Conservation (phyloP, 2,888 invertebrate species). For the Apamea epomidion region DNA sequence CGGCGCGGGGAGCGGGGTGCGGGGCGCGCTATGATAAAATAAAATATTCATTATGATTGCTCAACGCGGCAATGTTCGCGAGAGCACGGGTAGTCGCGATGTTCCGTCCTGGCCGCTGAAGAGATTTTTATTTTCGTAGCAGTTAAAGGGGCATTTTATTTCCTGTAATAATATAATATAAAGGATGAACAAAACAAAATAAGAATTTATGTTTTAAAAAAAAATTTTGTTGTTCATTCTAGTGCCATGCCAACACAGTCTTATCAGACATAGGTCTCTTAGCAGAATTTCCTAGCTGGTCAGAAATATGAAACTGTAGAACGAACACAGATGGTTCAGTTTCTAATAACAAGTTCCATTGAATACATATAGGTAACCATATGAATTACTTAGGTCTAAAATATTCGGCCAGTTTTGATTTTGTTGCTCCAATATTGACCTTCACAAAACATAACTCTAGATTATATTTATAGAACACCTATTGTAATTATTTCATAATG, state of each 20-base stretch:
- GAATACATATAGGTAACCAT: no score
- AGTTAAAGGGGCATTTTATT: neutral
- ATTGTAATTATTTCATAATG: neutral
- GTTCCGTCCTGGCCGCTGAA: constrained; percentile 72
- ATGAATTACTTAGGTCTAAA: no score
- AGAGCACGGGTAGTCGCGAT: constrained; percentile 72
- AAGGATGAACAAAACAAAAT: no score
- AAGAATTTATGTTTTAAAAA: no score
- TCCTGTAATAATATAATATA: no score
- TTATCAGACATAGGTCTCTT: neutral
- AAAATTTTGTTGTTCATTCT: no score
- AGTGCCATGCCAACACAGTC: no score
- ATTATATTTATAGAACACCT: no score
- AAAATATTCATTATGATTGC: constrained; percentile 91
- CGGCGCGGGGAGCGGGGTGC: constrained; percentile 63
- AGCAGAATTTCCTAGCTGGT: neutral
- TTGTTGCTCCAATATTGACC: neutral
- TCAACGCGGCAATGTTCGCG: constrained; percentile 86
- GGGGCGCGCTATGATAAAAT: constrained; percentile 87
- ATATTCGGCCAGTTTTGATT: neutral
- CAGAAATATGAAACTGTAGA: neutral
- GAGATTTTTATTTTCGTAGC: neutral
- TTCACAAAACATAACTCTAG: no score
- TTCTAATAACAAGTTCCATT: neutral
- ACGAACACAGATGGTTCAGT: neutral